Evolutionary conservation across 2,113 vertebrate genomes (phyloP).

Genomic region (Dascyllus trimaculatus): DNA sequence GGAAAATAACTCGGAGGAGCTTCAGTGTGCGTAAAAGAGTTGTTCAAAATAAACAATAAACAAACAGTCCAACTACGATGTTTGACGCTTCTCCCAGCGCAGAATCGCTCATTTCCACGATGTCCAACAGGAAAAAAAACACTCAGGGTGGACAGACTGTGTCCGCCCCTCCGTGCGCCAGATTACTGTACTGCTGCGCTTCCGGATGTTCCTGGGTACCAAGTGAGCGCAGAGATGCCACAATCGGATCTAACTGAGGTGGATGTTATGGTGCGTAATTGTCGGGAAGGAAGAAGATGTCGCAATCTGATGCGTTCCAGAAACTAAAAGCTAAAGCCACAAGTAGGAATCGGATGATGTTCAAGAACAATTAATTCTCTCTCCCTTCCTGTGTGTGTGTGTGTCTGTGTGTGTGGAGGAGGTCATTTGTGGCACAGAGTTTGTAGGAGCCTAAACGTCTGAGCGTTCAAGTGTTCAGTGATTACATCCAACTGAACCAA

Average conservation of each 20-base stretch:
- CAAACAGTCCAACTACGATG: not conserved
- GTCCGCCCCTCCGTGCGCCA: constrained; percentile 51
- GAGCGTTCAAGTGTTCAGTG: no score
- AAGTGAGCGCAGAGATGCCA: constrained; percentile 46
- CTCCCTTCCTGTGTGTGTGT: not conserved
- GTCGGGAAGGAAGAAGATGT: constrained; percentile 40
- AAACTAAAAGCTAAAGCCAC: constrained; percentile 56
- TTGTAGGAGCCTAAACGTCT: not conserved
- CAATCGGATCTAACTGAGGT: constrained; percentile 22
- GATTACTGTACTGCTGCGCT: constrained; percentile 43
- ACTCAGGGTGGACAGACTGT: not conserved
- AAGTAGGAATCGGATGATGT: constrained; percentile 1
- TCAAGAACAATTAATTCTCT: not conserved
- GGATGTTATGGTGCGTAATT: constrained; percentile 37
- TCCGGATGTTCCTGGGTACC: constrained; percentile 71
- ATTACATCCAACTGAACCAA: not conserved
- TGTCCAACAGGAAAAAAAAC: constrained; percentile 3
- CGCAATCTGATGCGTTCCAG: not conserved
- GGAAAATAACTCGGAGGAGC: constrained; percentile 2
- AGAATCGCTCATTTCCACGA: constrained; percentile 55
- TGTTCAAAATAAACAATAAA: constrained; percentile 16
- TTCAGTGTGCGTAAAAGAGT: constrained; percentile 12
- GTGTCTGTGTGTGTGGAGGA: no score
- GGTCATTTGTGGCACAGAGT: not conserved
- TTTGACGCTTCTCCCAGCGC: constrained; percentile 8